A percentile compares a stretch with the other conserved stretches of the same genome.
phyloP scores from a whole-genome alignment of 1,140 invertebrate genomes.

The Aphaenogaster rudis region DNA sequence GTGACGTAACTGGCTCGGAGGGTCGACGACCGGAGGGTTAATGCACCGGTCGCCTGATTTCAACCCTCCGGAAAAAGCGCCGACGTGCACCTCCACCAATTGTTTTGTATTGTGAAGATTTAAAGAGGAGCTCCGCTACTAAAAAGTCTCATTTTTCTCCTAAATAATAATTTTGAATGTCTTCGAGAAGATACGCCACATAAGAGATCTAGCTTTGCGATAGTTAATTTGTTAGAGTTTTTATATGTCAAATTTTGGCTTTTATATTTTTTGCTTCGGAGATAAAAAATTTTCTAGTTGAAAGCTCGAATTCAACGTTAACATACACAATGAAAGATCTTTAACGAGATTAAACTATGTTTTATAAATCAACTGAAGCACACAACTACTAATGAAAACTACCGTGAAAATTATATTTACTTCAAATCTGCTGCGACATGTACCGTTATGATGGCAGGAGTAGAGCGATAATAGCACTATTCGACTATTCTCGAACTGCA shows the following conservation, averaged over 20 bases:
- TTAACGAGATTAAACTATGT: background rate
- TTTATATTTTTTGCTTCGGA: background rate
- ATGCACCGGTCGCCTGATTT: conserved; percentile 83
- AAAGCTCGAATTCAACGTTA: background rate
- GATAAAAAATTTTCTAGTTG: background rate
- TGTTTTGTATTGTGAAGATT: conserved; percentile 60
- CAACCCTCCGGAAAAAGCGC: conserved; percentile 79
- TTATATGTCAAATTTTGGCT: background rate
- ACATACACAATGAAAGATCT: background rate
- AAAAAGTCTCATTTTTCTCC: background rate
- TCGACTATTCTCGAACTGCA: conserved; percentile 34
- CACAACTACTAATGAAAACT: background rate
- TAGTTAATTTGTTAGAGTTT: background rate
- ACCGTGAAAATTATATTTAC: conserved; percentile 9
- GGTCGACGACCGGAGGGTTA: conserved; percentile 85
- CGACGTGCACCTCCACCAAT: conserved; percentile 70
- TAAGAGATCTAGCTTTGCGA: background rate
- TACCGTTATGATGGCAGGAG: conserved; percentile 23
- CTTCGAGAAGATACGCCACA: background rate
- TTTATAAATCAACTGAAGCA: background rate
- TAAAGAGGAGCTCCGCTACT: conserved; percentile 63
- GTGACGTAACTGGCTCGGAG: conserved; percentile 85
- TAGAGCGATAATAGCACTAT: conserved; percentile 27
- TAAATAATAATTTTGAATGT: background rate
- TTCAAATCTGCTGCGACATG: conserved; percentile 14